Base-by-base conservation (phyloP, 2,888 invertebrate species). In the Hetaerina titia region DNA sequence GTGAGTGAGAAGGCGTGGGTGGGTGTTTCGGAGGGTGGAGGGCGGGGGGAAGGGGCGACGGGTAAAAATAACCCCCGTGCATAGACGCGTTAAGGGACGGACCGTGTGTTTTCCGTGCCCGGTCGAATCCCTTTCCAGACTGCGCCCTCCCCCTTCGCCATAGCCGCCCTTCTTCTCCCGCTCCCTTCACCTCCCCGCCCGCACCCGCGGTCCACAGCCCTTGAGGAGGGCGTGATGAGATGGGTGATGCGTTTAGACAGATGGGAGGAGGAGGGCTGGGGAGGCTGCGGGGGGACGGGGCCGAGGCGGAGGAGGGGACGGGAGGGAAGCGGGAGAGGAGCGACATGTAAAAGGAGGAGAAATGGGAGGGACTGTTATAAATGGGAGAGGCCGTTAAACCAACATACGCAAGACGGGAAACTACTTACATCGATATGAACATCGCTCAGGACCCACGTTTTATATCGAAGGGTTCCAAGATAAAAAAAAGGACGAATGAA, bases 41-140 rank as follows among this genome's bases (percentile, higher is more conserved):
- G 69, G 69, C 13, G 45, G 95, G 95, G 96, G 96, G 96, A n/a
- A 96, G 96, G 96, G 96, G 96, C 96, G 96, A 96, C n/a, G 63
- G 90, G 19, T 92, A 92, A 69, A 92, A 92, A 92, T 92, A 92
- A 69, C 92, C 92, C 31, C 92, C 69, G 74, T 92, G 92, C 92
- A 92, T 63, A 64, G 90, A 90, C 64, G 89, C 58, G 89, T 56
- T n/a, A 89, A 58, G 89, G 89, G n/a, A 56, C 22, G 58, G 89
- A 58, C 89, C 89, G 89, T 17, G 57, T 89, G 89, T 89, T 89
- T 89, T 22, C 89, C 58, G 57, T 95, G 96, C 96, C 96, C 87
- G 56, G 19, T n/a, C 69, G n/a, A 74, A 60, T 74, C 81, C 95
- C 95, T 95, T 22, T 69, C 19, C 87, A 94, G 25, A 64, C 64